A percentile compares a stretch with the other conserved stretches of the same genome.
phyloP scores from a whole-genome alignment of 2,888 invertebrate species.

The Holacanthella duospinosa region DNA sequence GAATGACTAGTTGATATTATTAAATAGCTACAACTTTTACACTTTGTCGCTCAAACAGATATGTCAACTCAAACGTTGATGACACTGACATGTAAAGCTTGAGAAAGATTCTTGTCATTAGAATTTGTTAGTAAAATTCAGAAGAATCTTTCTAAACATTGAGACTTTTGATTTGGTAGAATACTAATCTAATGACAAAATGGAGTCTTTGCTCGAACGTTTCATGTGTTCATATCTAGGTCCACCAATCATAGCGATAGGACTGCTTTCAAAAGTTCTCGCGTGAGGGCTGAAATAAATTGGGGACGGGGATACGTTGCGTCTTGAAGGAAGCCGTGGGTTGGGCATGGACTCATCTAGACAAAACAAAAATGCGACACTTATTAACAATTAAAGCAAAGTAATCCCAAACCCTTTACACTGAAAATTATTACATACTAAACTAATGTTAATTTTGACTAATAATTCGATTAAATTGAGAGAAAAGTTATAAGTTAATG shows the following conservation, averaged over 20 bases:
- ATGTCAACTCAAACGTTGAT: background rate
- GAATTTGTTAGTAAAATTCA: background rate
- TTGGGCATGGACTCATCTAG: conserved; percentile 1
- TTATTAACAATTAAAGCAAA: background rate
- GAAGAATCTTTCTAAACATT: background rate
- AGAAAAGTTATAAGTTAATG: too few relatives aligned
- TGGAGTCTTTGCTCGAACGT: conserved; percentile 53
- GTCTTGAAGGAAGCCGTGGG: background rate
- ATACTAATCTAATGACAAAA: conserved; percentile 55
- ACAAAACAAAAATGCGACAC: too few relatives aligned
- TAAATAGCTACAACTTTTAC: background rate
- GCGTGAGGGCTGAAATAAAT: background rate
- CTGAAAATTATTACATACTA: background rate
- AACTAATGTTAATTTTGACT: too few relatives aligned
- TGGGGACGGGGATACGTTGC: conserved; percentile 1
- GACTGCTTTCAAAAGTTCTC: conserved; percentile 43
- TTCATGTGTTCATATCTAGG: conserved; percentile 44
- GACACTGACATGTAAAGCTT: background rate
- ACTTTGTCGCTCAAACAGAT: too few relatives aligned
- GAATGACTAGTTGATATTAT: background rate
- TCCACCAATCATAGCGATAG: conserved; percentile 59
- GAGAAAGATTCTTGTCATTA: background rate
- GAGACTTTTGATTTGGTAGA: background rate
- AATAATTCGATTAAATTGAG: too few relatives aligned
- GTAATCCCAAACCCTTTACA: too few relatives aligned